Conservation (phyloP, 2,113 vertebrate species). For the Cyanoderma ruficeps region DNA sequence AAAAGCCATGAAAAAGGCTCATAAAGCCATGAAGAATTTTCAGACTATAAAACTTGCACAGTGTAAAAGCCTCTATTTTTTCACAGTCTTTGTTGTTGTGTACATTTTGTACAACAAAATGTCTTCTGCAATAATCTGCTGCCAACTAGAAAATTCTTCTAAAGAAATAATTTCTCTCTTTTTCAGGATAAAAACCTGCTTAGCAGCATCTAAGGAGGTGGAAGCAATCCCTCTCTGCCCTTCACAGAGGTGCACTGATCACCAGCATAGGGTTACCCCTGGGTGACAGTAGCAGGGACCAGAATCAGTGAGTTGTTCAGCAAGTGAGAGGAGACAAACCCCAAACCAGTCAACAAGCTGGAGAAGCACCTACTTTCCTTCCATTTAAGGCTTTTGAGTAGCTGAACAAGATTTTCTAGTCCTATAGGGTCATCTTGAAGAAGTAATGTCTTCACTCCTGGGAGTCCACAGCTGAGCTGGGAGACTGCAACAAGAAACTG, state of each 20-base stretch:
- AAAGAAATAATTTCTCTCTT: not conserved
- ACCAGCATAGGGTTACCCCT: not conserved
- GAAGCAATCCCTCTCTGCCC: not conserved
- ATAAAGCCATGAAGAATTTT: not conserved
- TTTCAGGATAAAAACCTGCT: not conserved
- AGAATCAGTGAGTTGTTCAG: not conserved
- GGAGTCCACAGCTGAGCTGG: not conserved
- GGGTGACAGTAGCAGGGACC: not conserved
- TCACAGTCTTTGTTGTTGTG: not conserved
- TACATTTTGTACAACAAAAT: not conserved
- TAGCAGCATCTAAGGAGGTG: not conserved
- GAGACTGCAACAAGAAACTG: not conserved
- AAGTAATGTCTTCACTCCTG: not conserved
- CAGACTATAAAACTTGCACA: not conserved
- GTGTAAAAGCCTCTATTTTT: not conserved
- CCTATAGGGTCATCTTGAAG: not conserved
- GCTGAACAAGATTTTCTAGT: not conserved
- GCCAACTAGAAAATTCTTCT: not conserved
- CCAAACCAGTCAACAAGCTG: not conserved
- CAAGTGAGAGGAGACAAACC: not conserved
- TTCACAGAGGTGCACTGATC: not conserved
- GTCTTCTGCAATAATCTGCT: not conserved
- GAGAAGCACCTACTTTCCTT: not conserved
- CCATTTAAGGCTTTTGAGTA: not conserved
- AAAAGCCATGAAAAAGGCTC: not conserved